Evolutionary conservation across 2,113 vertebrate genomes (phyloP).

Genomic region (Hassar affinis): DNA sequence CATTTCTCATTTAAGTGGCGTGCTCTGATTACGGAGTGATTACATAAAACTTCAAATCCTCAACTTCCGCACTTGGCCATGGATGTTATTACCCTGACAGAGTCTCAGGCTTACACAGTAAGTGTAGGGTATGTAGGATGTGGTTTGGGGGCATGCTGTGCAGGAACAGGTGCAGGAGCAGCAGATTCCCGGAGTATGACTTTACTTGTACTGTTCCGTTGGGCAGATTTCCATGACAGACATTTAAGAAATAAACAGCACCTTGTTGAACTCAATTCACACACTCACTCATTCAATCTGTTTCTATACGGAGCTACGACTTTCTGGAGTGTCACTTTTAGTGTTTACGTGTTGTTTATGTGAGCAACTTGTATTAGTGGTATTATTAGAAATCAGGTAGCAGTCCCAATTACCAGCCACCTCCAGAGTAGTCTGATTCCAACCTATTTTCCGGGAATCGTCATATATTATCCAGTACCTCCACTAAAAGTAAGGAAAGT

Average conservation of each 20-base stretch:
- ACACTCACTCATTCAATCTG: too few relatives aligned
- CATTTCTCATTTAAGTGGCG: slow-evolving; percentile 1
- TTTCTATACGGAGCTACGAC: neutral
- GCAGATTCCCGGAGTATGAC: slow-evolving; percentile 13
- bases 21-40: neutral
- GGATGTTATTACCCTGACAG: slow-evolving; percentile 17
- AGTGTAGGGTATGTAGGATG: slow-evolving; percentile 14
- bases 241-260: neutral
- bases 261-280: too few relatives aligned
- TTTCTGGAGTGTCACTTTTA: slow-evolving; percentile 8
- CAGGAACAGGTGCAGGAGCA: slow-evolving; percentile 30
- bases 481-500: neutral
- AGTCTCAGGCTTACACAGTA: slow-evolving; percentile 2
- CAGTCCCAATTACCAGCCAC: neutral
- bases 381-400: neutral
- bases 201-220: neutral
- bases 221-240: neutral
- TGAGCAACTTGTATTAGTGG: slow-evolving; percentile 12
- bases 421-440: neutral
- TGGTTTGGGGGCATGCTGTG: slow-evolving; percentile 13
- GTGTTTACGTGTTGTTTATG: slow-evolving; percentile 5
- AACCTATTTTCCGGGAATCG: neutral
- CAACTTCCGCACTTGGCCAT: neutral
- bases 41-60: neutral
- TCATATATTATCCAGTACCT: neutral